phyloP scores from a whole-genome alignment of 2,797 vertebrate genomes.

The Ispidina picta region DNA sequence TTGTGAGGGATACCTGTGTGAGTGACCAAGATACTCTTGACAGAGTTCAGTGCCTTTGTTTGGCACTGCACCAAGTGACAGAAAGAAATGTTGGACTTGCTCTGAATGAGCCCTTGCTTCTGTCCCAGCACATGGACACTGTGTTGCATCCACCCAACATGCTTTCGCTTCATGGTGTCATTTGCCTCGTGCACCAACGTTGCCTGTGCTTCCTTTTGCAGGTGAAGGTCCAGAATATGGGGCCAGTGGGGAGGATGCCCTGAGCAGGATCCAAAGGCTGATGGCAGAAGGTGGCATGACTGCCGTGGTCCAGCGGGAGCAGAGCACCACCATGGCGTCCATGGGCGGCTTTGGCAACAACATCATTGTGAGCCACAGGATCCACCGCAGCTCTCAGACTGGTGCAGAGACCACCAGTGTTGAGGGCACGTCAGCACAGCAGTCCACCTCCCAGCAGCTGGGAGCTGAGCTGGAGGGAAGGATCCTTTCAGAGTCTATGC shows the following conservation, averaged over 20 bases:
- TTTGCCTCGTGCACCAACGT: background rate
- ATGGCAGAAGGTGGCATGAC: slow-evolving; percentile 98
- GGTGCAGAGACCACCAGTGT: slow-evolving; percentile 71
- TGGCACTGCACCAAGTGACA: background rate
- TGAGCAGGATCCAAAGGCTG: slow-evolving; percentile 93
- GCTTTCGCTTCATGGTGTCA: background rate
- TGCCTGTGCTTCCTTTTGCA: slow-evolving; percentile 66
- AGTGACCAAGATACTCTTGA: background rate
- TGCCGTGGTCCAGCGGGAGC: slow-evolving; percentile 95
- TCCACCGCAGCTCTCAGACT: slow-evolving; percentile 97
- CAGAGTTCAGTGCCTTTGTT: background rate
- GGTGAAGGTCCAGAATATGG: slow-evolving; percentile 84
- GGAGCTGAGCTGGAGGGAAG: slow-evolving; percentile 69
- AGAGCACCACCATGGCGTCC: slow-evolving; percentile 98
- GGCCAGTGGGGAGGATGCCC: slow-evolving; percentile 88
- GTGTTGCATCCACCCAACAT: background rate
- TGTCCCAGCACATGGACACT: fast-evolving
- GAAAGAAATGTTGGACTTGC: background rate
- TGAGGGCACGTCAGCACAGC: slow-evolving; percentile 50
- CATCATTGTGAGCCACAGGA: slow-evolving; percentile 97
- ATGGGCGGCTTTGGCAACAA: slow-evolving; percentile 99
- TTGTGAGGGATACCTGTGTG: background rate
- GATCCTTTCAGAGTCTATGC: slow-evolving; percentile 66
- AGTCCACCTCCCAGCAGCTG: slow-evolving; percentile 77
- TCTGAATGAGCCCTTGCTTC: background rate